These are phyloP conservation scores for Ciconia stormi DNA, from an alignment of 2,113 vertebrate species.

Conservation along the genomic window DNA sequence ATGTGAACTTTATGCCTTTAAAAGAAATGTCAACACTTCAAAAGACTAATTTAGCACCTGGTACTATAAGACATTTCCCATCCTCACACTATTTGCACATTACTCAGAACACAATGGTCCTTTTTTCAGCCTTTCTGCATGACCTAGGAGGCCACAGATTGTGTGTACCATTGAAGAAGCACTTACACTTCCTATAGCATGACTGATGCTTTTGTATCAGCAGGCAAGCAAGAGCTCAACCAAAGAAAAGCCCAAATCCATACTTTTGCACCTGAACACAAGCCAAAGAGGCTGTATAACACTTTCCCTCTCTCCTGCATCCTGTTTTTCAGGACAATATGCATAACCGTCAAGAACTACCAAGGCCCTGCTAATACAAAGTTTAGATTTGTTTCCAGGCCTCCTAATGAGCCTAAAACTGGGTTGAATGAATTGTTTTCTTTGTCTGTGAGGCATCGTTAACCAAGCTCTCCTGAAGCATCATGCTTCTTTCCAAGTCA, in stretches of 20 bases:
- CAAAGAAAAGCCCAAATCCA: background rate
- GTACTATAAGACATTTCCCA: background rate
- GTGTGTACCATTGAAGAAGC: background rate
- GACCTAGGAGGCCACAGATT: background rate
- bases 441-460: background rate
- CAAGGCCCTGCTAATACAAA: background rate
- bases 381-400: background rate
- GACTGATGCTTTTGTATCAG: background rate
- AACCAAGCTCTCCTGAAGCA: background rate
- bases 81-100: background rate
- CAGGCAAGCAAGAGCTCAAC: background rate
- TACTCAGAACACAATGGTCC: background rate
- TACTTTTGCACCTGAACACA: background rate
- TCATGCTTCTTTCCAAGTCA: background rate
- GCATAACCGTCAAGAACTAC: background rate
- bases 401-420: background rate
- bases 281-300: background rate
- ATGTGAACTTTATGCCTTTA: background rate
- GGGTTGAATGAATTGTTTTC: background rate
- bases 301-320: background rate
- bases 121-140: background rate
- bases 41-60: slow-evolving; percentile 19
- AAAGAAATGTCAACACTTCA: slow-evolving; percentile 32
- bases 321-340: background rate
- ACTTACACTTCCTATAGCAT: background rate